phyloP scores from a whole-genome alignment of 1,140 invertebrate species.

The Anthonomus grandis region DNA sequence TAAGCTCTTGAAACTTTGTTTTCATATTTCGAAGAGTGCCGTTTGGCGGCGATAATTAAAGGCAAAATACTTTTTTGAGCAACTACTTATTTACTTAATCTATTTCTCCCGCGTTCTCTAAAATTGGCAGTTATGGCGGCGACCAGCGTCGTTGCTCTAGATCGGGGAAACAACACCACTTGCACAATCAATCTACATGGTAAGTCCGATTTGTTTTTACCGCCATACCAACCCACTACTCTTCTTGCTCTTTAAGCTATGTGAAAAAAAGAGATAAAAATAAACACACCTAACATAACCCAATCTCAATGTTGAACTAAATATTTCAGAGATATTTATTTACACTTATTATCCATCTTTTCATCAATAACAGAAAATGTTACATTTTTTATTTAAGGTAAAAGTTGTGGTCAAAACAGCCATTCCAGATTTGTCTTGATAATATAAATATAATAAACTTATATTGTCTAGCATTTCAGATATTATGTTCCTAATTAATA shows the following conservation, averaged over 20 bases:
- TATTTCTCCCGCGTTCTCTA: slow-evolving; percentile 24
- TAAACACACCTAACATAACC: slow-evolving; percentile 42
- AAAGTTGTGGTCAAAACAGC: no score
- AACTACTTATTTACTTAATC: slow-evolving; percentile 22
- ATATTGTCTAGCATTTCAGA: no score
- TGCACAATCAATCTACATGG: slow-evolving; percentile 92
- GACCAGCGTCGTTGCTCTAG: slow-evolving; percentile 88
- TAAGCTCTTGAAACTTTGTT: slow-evolving; percentile 41
- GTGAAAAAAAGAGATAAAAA: slow-evolving; percentile 28
- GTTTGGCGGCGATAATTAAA: slow-evolving; percentile 32
- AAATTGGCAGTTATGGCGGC: slow-evolving; percentile 57
- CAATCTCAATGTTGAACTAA: no score
- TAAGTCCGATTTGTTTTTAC: slow-evolving; percentile 54
- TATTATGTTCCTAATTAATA: no score
- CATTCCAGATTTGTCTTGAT: no score
- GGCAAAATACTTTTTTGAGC: slow-evolving; percentile 31
- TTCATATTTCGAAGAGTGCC: slow-evolving; percentile 37
- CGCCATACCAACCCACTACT: slow-evolving; percentile 10
- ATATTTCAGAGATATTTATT: no score
- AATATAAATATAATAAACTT: no score
- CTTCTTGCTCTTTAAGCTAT: background rate
- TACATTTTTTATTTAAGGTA: no score
- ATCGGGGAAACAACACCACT: slow-evolving; percentile 92
- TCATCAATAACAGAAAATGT: no score
- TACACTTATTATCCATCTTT: no score